These are phyloP conservation scores for Emberiza fucata DNA, from an alignment of 2,113 vertebrate genomes.

Conservation along the genomic window DNA sequence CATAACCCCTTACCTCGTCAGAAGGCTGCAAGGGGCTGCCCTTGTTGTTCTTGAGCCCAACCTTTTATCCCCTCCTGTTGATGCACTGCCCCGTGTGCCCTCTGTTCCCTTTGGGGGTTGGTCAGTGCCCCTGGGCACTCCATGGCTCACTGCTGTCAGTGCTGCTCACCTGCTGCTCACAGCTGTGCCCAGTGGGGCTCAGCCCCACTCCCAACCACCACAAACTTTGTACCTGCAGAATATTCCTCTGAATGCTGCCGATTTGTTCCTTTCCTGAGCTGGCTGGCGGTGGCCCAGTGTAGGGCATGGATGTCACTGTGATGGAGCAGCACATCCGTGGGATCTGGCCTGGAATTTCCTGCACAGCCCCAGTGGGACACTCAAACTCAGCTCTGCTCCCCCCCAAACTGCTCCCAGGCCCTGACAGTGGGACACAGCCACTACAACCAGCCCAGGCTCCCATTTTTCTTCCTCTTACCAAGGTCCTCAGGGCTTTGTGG, in stretches of 20 bases:
- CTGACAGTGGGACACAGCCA: background rate
- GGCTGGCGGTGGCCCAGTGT: slow-evolving; percentile 37
- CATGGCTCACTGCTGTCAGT: background rate
- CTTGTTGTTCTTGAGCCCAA: background rate
- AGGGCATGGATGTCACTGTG: background rate
- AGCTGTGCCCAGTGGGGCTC: background rate
- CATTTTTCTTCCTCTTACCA: background rate
- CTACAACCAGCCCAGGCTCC: background rate
- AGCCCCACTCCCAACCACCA: background rate
- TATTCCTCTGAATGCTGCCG: slow-evolving; percentile 62
- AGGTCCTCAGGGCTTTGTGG: background rate
- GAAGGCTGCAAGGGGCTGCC: background rate
- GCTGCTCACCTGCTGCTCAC: background rate
- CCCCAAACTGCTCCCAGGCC: background rate
- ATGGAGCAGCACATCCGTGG: slow-evolving; percentile 7
- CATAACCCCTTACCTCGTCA: background rate
- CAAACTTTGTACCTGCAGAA: background rate
- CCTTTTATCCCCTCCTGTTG: background rate
- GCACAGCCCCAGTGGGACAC: slow-evolving; percentile 10
- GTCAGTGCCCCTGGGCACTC: background rate
- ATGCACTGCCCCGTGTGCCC: background rate
- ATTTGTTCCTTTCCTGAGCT: slow-evolving; percentile 62
- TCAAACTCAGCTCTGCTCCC: slow-evolving; percentile 21
- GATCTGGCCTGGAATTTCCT: background rate
- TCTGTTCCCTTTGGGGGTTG: background rate